phyloP scores from a whole-genome alignment of 2,113 vertebrate species.

The Odocoileus hemionus region DNA sequence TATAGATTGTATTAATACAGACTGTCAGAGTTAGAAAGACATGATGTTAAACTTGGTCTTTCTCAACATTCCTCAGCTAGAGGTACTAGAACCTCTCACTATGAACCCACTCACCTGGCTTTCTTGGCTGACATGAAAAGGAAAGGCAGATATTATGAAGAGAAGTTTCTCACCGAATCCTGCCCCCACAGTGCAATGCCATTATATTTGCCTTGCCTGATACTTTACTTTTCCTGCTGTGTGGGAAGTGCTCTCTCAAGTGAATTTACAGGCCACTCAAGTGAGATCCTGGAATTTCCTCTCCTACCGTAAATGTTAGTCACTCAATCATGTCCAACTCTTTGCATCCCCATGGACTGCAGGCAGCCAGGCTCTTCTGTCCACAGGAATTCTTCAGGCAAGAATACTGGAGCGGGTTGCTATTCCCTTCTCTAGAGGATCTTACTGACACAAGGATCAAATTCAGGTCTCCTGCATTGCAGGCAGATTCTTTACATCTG shows the following conservation, averaged over 20 bases:
- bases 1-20: background rate
- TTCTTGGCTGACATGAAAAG: background rate
- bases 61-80: background rate
- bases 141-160: background rate
- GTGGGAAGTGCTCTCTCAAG: background rate
- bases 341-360: background rate
- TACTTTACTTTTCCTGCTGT: background rate
- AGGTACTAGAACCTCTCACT: background rate
- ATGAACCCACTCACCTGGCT: background rate
- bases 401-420: background rate
- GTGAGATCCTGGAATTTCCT: background rate
- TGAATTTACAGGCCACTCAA: background rate
- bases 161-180: background rate
- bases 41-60: background rate
- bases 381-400: background rate
- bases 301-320: background rate
- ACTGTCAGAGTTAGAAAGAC: background rate
- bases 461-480: background rate
- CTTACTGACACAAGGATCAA: background rate
- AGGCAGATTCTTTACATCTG: background rate
- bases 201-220: background rate
- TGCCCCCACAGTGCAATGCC: background rate
- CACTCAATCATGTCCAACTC: background rate
- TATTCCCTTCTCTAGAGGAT: background rate
- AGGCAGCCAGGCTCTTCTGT: background rate